A percentile compares a stretch with the other conserved stretches of the same genome.
phyloP scores from a whole-genome alignment of 2,888 invertebrate genomes.

The Eupithecia abbreviata region DNA sequence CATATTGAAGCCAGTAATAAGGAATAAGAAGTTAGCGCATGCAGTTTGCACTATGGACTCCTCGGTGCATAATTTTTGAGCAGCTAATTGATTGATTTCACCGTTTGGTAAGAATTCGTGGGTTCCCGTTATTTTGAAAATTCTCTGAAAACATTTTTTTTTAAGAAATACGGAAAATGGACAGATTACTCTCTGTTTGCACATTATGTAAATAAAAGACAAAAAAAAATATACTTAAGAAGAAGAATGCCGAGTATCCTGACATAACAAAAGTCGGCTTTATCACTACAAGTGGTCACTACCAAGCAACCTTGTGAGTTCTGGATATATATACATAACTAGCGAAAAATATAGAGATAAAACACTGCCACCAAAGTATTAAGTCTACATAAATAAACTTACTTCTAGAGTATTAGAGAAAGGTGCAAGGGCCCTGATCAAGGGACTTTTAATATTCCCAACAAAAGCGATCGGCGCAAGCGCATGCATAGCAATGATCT shows the following conservation, averaged over 20 bases:
- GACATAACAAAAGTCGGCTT: neutral
- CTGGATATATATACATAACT: neutral
- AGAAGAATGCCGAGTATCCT: neutral
- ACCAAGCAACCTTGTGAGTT: neutral
- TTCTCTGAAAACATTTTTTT: slow-evolving; percentile 55
- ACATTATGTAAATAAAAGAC: neutral
- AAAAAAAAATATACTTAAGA: neutral
- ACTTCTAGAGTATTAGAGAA: slow-evolving; percentile 80
- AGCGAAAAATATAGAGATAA: neutral
- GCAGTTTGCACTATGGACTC: slow-evolving; percentile 78
- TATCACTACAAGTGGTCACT: neutral
- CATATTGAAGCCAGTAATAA: slow-evolving; percentile 83
- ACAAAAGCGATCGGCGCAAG: slow-evolving; percentile 85
- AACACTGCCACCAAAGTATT: too few species aligned
- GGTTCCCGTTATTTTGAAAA: slow-evolving; percentile 69
- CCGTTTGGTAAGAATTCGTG: slow-evolving; percentile 85
- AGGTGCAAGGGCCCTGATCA: slow-evolving; percentile 74
- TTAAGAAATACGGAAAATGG: neutral
- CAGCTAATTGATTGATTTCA: slow-evolving; percentile 76
- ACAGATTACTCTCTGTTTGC: neutral
- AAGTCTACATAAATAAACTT: slow-evolving; percentile 46
- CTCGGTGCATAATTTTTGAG: slow-evolving; percentile 76
- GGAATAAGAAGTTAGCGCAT: slow-evolving; percentile 85
- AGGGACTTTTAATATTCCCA: slow-evolving; percentile 74
- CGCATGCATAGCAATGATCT: slow-evolving; percentile 83